A percentile compares a stretch with the other conserved stretches of the same genome.
Conservation (phyloP, 2,888 invertebrate genomes). For the Diplolepis rosae region DNA sequence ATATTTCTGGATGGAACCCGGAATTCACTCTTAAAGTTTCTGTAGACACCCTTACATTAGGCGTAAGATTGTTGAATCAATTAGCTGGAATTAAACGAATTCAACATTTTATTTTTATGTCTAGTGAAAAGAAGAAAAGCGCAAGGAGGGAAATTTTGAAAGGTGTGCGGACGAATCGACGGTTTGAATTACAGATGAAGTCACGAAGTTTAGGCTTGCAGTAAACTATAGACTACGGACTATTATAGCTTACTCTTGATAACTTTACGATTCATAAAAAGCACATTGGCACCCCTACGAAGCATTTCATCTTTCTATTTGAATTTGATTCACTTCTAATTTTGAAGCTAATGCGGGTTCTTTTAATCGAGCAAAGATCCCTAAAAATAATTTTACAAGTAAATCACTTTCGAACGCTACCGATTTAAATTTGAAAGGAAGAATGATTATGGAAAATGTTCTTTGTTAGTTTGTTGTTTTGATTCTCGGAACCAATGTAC, state of each 20-base stretch:
- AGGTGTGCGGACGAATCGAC: conserved; percentile 82
- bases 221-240: background rate
- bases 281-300: background rate
- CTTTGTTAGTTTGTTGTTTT: background rate
- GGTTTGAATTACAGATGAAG: conserved; percentile 84
- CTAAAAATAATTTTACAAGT: too few species aligned
- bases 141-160: conserved; percentile 76
- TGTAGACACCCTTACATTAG: too few species aligned
- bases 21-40: too few species aligned
- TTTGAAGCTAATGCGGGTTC: too few species aligned
- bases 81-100: too few species aligned
- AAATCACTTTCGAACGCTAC: background rate
- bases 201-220: conserved; percentile 74
- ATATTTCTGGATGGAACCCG: too few species aligned
- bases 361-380: background rate
- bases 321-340: background rate
- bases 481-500: too few species aligned
- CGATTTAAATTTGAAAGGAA: background rate
- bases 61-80: too few species aligned
- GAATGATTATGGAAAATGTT: background rate
- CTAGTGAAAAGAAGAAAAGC: conserved; percentile 69
- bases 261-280: background rate
- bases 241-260: conserved; percentile 11
- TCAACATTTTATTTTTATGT: conserved; percentile 12
- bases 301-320: background rate